Percentiles rank a stretch among this genome's conserved stretches.
Evolutionary conservation across 2,888 invertebrate genomes (phyloP).

Genomic region (Hyalella azteca): DNA sequence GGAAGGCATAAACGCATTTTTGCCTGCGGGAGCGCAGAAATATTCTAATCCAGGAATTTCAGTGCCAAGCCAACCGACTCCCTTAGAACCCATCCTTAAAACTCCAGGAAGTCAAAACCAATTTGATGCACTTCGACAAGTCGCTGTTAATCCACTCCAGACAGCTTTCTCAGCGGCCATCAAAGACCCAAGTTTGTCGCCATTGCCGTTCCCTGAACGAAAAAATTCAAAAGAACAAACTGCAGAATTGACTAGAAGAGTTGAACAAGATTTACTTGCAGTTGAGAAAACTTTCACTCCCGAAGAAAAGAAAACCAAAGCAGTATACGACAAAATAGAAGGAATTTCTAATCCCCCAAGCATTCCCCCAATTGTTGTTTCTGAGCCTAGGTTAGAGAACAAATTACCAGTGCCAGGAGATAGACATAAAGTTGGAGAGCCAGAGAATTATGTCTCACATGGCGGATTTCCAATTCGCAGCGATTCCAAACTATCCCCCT

Average conservation of each 20-base stretch:
- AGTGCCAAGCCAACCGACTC: not conserved
- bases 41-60: not conserved
- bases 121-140: slow-evolving; percentile 38
- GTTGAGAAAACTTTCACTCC: slow-evolving; percentile 36
- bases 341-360: slow-evolving; percentile 1
- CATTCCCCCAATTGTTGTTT: not conserved
- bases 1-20: slow-evolving; percentile 37
- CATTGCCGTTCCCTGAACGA: not conserved
- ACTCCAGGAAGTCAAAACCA: not conserved
- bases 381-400: not conserved
- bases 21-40: slow-evolving; percentile 1
- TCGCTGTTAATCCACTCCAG: slow-evolving; percentile 38
- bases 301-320: slow-evolving; percentile 37
- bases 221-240: slow-evolving; percentile 7
- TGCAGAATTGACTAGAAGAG: slow-evolving; percentile 5
- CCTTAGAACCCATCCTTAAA: not conserved
- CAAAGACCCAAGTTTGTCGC: slow-evolving; percentile 27
- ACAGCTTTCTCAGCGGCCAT: slow-evolving; percentile 31
- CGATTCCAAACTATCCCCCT: slow-evolving; percentile 22
- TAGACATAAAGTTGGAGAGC: not conserved
- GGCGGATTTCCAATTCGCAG: not conserved
- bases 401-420: not conserved
- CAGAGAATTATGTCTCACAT: slow-evolving; percentile 14
- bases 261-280: slow-evolving; percentile 15
- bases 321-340: slow-evolving; percentile 42